Conservation (phyloP, 2,113 vertebrate genomes). For the Heloderma charlesbogerti region DNA sequence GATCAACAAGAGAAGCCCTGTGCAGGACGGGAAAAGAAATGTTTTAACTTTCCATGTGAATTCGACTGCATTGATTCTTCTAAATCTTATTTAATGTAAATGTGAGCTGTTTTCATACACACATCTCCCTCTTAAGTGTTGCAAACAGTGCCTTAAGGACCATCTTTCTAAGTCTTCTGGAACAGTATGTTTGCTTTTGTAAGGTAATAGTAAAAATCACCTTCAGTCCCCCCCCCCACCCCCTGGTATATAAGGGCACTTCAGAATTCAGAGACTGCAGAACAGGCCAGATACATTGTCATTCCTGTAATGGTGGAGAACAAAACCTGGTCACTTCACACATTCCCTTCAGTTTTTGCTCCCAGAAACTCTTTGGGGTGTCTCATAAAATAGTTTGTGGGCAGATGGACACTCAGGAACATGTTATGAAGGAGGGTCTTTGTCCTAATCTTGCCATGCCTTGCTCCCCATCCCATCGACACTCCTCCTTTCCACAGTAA, state of each 20-base stretch:
- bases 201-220: not conserved
- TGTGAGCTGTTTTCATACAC: fast-evolving
- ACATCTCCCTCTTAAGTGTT: not conserved
- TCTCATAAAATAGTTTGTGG: not conserved
- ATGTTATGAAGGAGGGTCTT: not conserved
- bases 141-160: constrained; percentile 36
- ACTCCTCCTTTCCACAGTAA: not conserved
- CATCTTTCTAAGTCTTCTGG: not conserved
- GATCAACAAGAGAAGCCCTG: constrained; percentile 54
- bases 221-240: fast-evolving
- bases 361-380: not conserved
- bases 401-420: constrained; percentile 12
- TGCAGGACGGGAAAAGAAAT: not conserved
- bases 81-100: not conserved
- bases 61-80: not conserved
- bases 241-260: fast-evolving
- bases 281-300: not conserved
- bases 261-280: constrained; percentile 1
- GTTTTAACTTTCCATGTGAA: not conserved
- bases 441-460: not conserved
- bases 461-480: not conserved
- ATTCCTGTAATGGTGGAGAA: not conserved
- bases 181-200: not conserved
- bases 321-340: not conserved
- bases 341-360: not conserved